A percentile compares a stretch with the other conserved stretches of the same genome.
phyloP scores from a whole-genome alignment of 2,797 vertebrate species.

The Catostomus latipinnis region DNA sequence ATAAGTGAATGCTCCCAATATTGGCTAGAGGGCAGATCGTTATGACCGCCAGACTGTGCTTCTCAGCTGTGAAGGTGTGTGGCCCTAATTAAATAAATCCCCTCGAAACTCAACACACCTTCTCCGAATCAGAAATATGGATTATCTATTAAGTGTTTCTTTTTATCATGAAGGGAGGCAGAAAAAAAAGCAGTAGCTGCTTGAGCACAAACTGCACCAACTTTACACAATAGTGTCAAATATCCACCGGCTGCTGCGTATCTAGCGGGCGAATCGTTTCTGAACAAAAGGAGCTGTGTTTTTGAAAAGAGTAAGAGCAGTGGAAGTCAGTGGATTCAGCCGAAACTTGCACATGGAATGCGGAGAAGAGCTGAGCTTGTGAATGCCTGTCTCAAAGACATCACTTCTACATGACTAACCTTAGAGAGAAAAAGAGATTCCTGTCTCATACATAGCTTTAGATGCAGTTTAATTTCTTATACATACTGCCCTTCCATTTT shows the following conservation, averaged over 20 bases:
- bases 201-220: slow-evolving; percentile 49
- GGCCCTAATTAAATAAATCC: neutral
- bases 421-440: neutral
- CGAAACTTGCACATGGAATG: slow-evolving; percentile 31
- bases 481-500: neutral
- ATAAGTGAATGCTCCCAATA: slow-evolving; percentile 2
- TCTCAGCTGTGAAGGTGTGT: slow-evolving; percentile 12
- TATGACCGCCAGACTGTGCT: neutral
- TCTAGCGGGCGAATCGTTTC: slow-evolving; percentile 62
- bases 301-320: slow-evolving; percentile 55
- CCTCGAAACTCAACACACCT: neutral
- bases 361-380: slow-evolving; percentile 8
- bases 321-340: slow-evolving; percentile 14
- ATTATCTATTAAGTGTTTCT: slow-evolving; percentile 6
- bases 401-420: slow-evolving; percentile 43
- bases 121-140: neutral
- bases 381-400: slow-evolving; percentile 23
- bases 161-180: neutral
- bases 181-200: slow-evolving; percentile 53
- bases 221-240: slow-evolving; percentile 71
- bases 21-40: slow-evolving; percentile 10
- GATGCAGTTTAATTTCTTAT: neutral
- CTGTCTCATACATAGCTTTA: neutral
- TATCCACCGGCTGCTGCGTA: slow-evolving; percentile 64
- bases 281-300: slow-evolving; percentile 79